Evolutionary conservation across 2,113 vertebrate species (phyloP), one percentile per base, ranked within the genome.

Genomic region (Panthera leo): DNA sequence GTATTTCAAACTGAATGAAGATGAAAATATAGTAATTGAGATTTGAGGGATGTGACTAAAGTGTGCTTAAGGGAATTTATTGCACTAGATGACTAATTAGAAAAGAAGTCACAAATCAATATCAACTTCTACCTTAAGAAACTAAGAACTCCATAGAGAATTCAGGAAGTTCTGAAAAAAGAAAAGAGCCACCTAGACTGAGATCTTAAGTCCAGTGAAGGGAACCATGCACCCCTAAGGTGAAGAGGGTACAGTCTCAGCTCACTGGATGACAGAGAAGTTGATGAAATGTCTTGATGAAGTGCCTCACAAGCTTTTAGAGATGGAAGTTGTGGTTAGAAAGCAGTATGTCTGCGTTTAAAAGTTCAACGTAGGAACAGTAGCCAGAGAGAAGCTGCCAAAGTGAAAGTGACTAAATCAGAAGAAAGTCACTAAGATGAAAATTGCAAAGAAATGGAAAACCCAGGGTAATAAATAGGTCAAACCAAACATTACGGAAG

Each of bases 381-480:
- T 4, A 76, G 55, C 39, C 67, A 94, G 31, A 21, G 45, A 85
- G 82, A 75, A 95, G 29, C 14, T 79, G 61, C 15, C 68, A 90
- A 93, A 86, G 36, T 89, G 2, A 93, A 93, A 91, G 13, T 68
- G 34, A 91, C 61, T 91, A 61, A 88, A 76, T 94, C 67, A 94
- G 58, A 97, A 67, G 12, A 85, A 97, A 89, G 61, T 92, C 84
- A 83, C 3, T 31, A 11, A 67, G 5, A 78, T 61, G 21, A 96
- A 95, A 78, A 82, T 42, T 53, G 67, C 39, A 31, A 90, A 63
- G 68, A 92, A 84, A 85, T 63, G n/a, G 82, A 87, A 29, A 89
- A 45, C 13, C 18, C 53, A 87, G n/a, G 3, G 36, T 78, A 13
- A 85, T 67, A 58, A 80, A 34, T 4, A 83, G 3, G 51, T 84